Evolutionary conservation across 2,113 vertebrate genomes (phyloP), one percentile per base, ranked within the genome.

Genomic region (Takifugu bimaculatus): DNA sequence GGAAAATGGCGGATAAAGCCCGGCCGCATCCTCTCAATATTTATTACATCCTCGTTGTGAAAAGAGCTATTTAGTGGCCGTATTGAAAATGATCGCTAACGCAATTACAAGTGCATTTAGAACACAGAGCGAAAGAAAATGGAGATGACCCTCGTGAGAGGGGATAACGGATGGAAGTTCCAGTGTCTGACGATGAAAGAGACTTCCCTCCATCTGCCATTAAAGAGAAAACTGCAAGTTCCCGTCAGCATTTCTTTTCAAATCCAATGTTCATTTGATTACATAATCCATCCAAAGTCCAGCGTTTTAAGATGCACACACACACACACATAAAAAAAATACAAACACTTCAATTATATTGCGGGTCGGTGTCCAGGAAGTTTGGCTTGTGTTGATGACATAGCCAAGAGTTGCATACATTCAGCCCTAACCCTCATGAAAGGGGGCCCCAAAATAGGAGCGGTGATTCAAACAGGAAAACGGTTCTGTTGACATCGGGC

Each of bases 1-100:
- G 93, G 91, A 91, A 94, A 95, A 94, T 92, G 90, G 88, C 90
- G 87, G 89, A 83, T 85, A 81, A 86, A 88, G 87, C 88, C 86
- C 86, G 68, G 80, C 65, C 52, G 54, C 74, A 77, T 85, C 86
- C 87, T 87, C 91, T 89, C 89, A 92, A 93, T 90, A 93, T 93
- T 93, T 93, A 92, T 93, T 91, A 91, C 72, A 85, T 85, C 67
- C 83, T 84, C 72, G 81, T 85, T 82, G 64, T 70, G 66, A 84
- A 87, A 80, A 88, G 72, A 60, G 80, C 87, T 84, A 82, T 91
- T 92, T 88, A 88, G 84, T 82, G 54, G 60, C 76, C 83, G 82
- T 91, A 87, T 85, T 82, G 74, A 79, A 89, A 87, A 89, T 85
- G 71, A 85, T 87, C 85, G 78, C 82, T 83, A 84, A 87, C 35